phyloP scores from a whole-genome alignment of 2,888 invertebrate species.

The Pecten maximus region DNA sequence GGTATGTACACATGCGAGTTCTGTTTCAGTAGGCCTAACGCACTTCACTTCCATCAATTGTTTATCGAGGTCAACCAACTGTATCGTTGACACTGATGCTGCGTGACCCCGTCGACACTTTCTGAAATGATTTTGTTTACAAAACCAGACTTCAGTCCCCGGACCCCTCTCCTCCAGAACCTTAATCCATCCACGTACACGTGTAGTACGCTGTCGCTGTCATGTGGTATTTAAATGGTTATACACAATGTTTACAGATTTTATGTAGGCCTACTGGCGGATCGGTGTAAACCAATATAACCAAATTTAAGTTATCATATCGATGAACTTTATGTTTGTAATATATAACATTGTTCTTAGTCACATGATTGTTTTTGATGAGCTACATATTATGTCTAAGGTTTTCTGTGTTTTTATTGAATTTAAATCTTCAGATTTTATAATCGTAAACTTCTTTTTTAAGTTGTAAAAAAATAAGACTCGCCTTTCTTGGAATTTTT shows the following conservation, averaged over 20 bases:
- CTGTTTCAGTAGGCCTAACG: background rate
- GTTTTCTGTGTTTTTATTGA: too few relatives aligned
- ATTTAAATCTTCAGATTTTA: too few relatives aligned
- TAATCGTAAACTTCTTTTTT: too few relatives aligned
- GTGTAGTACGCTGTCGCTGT: background rate
- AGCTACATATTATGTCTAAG: too few relatives aligned
- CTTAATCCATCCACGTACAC: background rate
- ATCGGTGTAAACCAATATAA: too few relatives aligned
- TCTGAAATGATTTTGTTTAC: background rate
- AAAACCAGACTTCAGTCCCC: background rate
- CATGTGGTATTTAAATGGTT: conserved; percentile 11
- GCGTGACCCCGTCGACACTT: background rate
- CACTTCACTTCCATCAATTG: background rate
- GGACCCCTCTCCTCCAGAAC: background rate
- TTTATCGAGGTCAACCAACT: conserved; percentile 1
- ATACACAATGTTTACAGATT: background rate
- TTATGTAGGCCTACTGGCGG: too few relatives aligned
- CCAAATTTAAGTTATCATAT: too few relatives aligned
- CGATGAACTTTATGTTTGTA: too few relatives aligned
- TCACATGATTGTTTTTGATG: too few relatives aligned
- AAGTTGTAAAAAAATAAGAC: too few relatives aligned
- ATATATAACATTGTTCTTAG: too few relatives aligned
- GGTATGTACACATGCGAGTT: background rate
- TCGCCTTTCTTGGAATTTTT: too few relatives aligned
- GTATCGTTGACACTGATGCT: background rate